Conservation (phyloP, 1,140 invertebrate genomes). For the Hypsibius dujardini region DNA sequence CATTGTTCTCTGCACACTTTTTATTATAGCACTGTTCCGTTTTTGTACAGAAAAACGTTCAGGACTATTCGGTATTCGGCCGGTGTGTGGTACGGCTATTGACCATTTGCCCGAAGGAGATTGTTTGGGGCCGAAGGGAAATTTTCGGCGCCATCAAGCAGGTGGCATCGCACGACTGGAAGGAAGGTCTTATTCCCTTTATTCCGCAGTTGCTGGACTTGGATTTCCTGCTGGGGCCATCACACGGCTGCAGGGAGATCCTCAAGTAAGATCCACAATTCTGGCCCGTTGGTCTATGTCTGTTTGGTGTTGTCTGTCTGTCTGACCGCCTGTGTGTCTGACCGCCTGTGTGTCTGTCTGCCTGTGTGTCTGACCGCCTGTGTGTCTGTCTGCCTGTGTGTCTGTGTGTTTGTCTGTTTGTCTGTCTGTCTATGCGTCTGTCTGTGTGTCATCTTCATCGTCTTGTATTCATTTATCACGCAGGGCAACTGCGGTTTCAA, state of each 20-base stretch:
- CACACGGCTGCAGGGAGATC: neutral
- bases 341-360: too few species aligned
- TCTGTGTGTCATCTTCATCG: too few species aligned
- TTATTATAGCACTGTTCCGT: too few species aligned
- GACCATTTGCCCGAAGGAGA: slow-evolving; percentile 13
- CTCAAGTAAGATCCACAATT: slow-evolving; percentile 9
- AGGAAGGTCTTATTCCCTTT: neutral
- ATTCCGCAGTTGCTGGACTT: slow-evolving; percentile 7
- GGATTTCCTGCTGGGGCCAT: neutral
- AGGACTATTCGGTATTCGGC: neutral
- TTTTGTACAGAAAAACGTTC: neutral
- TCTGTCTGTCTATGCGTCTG: too few species aligned
- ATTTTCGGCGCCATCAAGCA: neutral
- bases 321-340: too few species aligned
- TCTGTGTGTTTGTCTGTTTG: too few species aligned
- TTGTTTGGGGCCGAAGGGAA: slow-evolving; percentile 11
- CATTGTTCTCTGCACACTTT: too few species aligned
- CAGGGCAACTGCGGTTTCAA: slow-evolving; percentile 2
- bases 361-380: too few species aligned
- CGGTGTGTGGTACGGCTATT: neutral
- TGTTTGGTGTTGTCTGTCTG: too few species aligned
- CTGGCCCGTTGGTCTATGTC: neutral
- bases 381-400: too few species aligned
- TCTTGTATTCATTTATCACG: neutral
- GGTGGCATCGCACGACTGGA: neutral